phyloP scores from a whole-genome alignment of 2,797 vertebrate genomes.

The Artibeus lituratus region DNA sequence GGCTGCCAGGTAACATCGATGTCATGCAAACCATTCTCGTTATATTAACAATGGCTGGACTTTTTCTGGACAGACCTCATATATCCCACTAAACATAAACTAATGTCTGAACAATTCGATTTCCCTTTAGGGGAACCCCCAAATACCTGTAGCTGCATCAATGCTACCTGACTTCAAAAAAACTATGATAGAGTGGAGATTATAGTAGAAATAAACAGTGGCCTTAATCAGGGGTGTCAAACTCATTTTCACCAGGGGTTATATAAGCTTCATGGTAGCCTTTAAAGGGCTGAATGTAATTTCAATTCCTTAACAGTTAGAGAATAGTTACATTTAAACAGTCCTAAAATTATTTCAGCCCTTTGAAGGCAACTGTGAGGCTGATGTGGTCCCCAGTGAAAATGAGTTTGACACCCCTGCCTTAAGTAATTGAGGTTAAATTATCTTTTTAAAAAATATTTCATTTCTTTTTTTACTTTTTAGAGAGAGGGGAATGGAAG shows the following conservation, averaged over 20 bases:
- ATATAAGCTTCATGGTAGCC: too few species aligned
- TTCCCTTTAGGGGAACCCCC: not conserved
- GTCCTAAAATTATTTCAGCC: too few species aligned
- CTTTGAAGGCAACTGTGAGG: too few species aligned
- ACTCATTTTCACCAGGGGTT: too few species aligned
- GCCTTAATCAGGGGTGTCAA: not conserved
- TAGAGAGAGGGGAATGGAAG: too few species aligned
- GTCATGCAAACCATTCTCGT: not conserved
- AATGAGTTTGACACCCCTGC: too few species aligned
- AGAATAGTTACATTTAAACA: too few species aligned
- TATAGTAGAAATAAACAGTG: not conserved
- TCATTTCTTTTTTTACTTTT: too few species aligned
- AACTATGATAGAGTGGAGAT: not conserved
- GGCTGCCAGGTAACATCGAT: not conserved
- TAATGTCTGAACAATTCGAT: fast-evolving
- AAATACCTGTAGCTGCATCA: not conserved
- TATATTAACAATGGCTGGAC: not conserved
- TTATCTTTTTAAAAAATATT: not conserved
- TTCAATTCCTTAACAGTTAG: too few species aligned
- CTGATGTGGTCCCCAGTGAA: too few species aligned
- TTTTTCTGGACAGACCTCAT: not conserved
- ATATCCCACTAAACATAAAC: not conserved
- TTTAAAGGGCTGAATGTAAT: too few species aligned
- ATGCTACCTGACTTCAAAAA: not conserved
- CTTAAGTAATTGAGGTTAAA: not conserved